Evolutionary conservation across 2,888 invertebrate species (phyloP).

Genomic region (Zaprionus obscuricornis): DNA sequence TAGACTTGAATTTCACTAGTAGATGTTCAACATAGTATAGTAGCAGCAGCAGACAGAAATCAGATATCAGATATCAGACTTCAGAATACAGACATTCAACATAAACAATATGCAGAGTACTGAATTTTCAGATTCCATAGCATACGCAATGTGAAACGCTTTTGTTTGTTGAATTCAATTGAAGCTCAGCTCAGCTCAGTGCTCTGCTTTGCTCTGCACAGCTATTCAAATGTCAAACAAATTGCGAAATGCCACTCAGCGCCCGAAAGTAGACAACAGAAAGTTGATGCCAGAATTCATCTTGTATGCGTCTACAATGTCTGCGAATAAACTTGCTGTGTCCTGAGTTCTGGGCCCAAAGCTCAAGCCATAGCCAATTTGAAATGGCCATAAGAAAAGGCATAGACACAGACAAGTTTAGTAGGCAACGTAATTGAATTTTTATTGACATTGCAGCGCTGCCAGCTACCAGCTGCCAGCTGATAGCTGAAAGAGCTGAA

Average conservation of each 20-base stretch:
- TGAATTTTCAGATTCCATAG: constrained; percentile 10
- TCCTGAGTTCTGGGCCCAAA: too few species aligned
- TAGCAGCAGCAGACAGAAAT: not conserved
- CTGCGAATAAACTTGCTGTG: too few species aligned
- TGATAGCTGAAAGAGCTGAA: too few species aligned
- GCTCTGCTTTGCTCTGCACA: not conserved
- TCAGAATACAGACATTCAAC: constrained; percentile 20
- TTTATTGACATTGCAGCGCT: constrained; percentile 72
- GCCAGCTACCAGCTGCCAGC: constrained; percentile 32
- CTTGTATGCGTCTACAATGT: constrained; percentile 41
- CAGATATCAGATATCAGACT: not conserved
- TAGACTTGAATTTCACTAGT: constrained; percentile 41
- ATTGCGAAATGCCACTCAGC: constrained; percentile 56
- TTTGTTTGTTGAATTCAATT: constrained; percentile 51
- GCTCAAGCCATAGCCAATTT: constrained; percentile 58
- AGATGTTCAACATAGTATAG: not conserved
- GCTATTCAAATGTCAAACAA: constrained; percentile 70
- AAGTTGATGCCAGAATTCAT: constrained; percentile 52
- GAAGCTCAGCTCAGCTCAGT: constrained; percentile 14
- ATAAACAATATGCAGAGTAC: not conserved
- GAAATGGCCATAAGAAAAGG: constrained; percentile 65
- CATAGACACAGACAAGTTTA: constrained; percentile 53
- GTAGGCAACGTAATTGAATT: constrained; percentile 68
- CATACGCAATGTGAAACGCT: not conserved
- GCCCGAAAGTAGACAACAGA: constrained; percentile 48